Evolutionary conservation across 1,140 invertebrate species (phyloP), one percentile per base, ranked within the genome.

Genomic region (Drosophila pruinosa): DNA sequence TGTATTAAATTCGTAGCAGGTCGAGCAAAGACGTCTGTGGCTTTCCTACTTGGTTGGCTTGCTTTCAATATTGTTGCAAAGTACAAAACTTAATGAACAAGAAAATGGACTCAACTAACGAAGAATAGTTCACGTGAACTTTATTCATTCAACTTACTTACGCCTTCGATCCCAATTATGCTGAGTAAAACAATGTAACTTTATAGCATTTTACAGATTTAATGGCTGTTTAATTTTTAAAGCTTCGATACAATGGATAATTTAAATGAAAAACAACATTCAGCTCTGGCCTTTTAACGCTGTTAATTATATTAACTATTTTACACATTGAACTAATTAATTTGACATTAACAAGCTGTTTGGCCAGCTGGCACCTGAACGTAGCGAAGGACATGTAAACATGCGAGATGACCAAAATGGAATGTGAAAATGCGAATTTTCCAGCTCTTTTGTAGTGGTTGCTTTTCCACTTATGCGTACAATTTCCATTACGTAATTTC

Each of bases 401-500:
- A 6, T 4, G 7, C 12, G 10, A 7, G 28, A 15, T 53, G 36
- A 14, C 12, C 21, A 28, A 15, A 28, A 28, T 38, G 15, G 45
- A 50, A 39, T 58, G n/a, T 36, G 31, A 48, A 54, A 48, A 63
- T 48, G 22, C 22, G 48, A 14, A 47, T 56, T 63, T 70, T 54
- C 2, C 45, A 21, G 24, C 45, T 26, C 7, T 21, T 5, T 41
- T 31, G 10, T 31, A 3, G 10, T 36, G 31, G n/a, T 12, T 26
- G 21, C 12, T 21, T 19, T 45, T 26, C 4, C 41, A 24, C 24
- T 28, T 28, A 19, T 34, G 19, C 21, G 17, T 36, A 17, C 26
- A 50, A 54, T 57, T 57, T 62, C 6, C 38, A 71, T 54, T 48
- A 50, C 39, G 21, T 21, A 71, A 71, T 65, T 57, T 57, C 45